Conservation (phyloP, 2,888 invertebrate species). For the Sussaba pulchella region DNA sequence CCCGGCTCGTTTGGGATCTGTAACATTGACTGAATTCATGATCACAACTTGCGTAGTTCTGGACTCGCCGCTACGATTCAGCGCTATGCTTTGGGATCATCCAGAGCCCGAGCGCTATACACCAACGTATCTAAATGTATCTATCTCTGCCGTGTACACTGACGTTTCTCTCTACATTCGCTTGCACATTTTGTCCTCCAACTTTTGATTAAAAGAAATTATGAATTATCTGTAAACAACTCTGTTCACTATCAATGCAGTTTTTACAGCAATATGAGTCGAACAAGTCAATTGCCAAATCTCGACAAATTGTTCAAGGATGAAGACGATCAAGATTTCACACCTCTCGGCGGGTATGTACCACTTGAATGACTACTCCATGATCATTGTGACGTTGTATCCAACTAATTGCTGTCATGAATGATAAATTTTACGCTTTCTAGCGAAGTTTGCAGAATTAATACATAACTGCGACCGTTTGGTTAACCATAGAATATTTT, state of each 20-base stretch:
- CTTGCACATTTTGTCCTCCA: background rate
- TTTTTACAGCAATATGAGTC: conserved; percentile 69
- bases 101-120: too few relatives aligned
- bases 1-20: too few relatives aligned
- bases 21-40: too few relatives aligned
- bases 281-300: conserved; percentile 75
- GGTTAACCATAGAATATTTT: background rate
- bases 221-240: background rate
- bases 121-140: too few relatives aligned
- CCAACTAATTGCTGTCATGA: background rate
- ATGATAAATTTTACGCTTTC: too few relatives aligned
- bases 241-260: conserved; percentile 6
- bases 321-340: conserved; percentile 78
- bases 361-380: background rate
- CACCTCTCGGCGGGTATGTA: conserved; percentile 76
- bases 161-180: conserved; percentile 23
- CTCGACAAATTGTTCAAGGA: conserved; percentile 79
- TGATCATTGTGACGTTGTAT: background rate
- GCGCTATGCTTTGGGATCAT: too few relatives aligned
- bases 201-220: background rate
- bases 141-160: conserved; percentile 30
- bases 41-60: too few relatives aligned
- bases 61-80: too few relatives aligned
- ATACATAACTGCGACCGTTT: background rate
- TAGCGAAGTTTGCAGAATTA: too few relatives aligned